Evolutionary conservation across 2,888 invertebrate species (phyloP).

Genomic region (Falcaria lacertinaria): DNA sequence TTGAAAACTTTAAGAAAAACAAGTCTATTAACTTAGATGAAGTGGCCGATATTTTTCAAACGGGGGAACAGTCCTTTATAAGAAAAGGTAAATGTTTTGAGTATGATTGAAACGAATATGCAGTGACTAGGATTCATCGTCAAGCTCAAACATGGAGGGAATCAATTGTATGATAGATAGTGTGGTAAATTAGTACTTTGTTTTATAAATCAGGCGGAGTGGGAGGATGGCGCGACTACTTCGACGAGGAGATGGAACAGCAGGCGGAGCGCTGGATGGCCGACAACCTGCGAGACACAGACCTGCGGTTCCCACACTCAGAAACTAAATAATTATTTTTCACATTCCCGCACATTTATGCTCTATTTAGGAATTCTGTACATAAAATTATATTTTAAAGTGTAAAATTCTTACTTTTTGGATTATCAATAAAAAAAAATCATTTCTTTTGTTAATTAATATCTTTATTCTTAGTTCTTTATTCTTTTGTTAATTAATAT

Average conservation of each 20-base stretch:
- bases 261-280: slow-evolving; percentile 83
- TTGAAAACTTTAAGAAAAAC: slow-evolving; percentile 87
- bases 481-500: too few relatives aligned
- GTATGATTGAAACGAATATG: too few relatives aligned
- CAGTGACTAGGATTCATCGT: too few relatives aligned
- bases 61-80: slow-evolving; percentile 12
- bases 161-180: too few relatives aligned
- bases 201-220: slow-evolving; percentile 8
- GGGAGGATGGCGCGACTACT: slow-evolving; percentile 81
- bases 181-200: background rate
- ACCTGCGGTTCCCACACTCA: slow-evolving; percentile 70
- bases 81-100: slow-evolving; percentile 29
- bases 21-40: slow-evolving; percentile 36
- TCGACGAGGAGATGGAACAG: slow-evolving; percentile 79
- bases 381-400: too few relatives aligned
- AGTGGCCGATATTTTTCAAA: slow-evolving; percentile 5
- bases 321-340: background rate
- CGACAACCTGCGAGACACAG: slow-evolving; percentile 74
- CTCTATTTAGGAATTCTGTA: too few relatives aligned
- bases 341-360: too few relatives aligned
- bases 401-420: too few relatives aligned
- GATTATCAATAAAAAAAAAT: too few relatives aligned
- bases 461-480: too few relatives aligned
- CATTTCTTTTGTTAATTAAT: too few relatives aligned
- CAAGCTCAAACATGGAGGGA: too few relatives aligned